Evolutionary conservation across 2,888 invertebrate species (phyloP), one percentile per base, ranked within the genome.

Genomic region (Punctoribates punctum): DNA sequence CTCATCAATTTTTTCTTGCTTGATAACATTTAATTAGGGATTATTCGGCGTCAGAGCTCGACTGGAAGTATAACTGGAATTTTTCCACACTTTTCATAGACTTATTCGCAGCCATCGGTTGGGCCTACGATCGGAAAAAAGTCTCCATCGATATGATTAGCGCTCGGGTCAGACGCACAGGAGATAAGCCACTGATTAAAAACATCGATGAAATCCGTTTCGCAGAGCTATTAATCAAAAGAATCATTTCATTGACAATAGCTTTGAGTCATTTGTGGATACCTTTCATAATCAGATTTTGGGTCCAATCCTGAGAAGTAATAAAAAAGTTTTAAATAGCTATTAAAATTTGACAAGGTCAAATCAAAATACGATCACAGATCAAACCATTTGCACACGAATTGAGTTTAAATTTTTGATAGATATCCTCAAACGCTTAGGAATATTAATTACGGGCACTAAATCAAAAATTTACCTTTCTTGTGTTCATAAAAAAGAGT

Each of bases 181-280:
- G 93, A 0, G 91, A 92, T 27, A 57, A 67, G 8, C 38, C 38
- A 20, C 8, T 67, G 8, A 77, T 23, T 20, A 13, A 13, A 6
- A 70, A 23, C 42, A 8, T 13, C 15, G 48, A 42, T 20, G 23
- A 46, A 72, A 42, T 48, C 20, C 20, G 23, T 48, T 42, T 46
- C 11, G 1, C 1, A 1, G 6, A 48, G 1, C 48, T 72, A 23
- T 72, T 23, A 11, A 25, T 72, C 38, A 11, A 72, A 15, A 25
- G 48, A 42, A 42, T 23, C 72, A 48, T 72, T 46, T 72, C 72
- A 25, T 17, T 72, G 11, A 25, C 13, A 6, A 72, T 72, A 48
- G 72, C 72, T 13, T 17, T 72, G 48, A 72, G 46, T 27, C 72
- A 72, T 25, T 48, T 72, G 38, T 72, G 72, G 72, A 72, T 72